Conservation (phyloP, 2,113 vertebrate species). For the Bujurquina vittata region DNA sequence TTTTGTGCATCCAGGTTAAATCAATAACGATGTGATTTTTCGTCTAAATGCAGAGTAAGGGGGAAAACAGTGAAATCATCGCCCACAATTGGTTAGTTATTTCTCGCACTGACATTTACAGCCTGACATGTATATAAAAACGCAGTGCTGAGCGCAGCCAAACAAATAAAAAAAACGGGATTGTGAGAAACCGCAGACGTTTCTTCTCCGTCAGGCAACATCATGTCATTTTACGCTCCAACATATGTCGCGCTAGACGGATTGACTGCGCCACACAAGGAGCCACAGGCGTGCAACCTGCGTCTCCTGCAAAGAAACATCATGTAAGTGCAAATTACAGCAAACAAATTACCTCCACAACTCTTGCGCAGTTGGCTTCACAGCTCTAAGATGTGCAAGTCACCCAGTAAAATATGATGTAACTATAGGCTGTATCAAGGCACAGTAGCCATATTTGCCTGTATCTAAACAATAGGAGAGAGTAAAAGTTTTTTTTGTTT, state of each 20-base stretch:
- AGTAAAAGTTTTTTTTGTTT: conserved; percentile 10
- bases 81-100: background rate
- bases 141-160: background rate
- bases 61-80: background rate
- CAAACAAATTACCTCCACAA: background rate
- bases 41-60: background rate
- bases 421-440: background rate
- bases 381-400: background rate
- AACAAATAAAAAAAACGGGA: conserved; percentile 21
- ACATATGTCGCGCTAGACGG: background rate
- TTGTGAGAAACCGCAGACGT: conserved; percentile 61
- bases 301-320: background rate
- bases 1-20: background rate
- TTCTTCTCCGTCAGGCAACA: background rate
- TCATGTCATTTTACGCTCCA: conserved; percentile 40
- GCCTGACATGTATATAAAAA: conserved; percentile 19
- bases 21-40: background rate
- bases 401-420: background rate
- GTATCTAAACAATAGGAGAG: background rate
- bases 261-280: conserved; percentile 14
- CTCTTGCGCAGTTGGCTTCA: background rate
- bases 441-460: background rate
- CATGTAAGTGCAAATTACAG: background rate
- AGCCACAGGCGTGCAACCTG: conserved; percentile 32
- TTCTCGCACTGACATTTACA: conserved; percentile 42